These are phyloP conservation scores for Lordiphosa fenestrarum DNA, from an alignment of 2,888 invertebrate genomes.

Conservation along the genomic window DNA sequence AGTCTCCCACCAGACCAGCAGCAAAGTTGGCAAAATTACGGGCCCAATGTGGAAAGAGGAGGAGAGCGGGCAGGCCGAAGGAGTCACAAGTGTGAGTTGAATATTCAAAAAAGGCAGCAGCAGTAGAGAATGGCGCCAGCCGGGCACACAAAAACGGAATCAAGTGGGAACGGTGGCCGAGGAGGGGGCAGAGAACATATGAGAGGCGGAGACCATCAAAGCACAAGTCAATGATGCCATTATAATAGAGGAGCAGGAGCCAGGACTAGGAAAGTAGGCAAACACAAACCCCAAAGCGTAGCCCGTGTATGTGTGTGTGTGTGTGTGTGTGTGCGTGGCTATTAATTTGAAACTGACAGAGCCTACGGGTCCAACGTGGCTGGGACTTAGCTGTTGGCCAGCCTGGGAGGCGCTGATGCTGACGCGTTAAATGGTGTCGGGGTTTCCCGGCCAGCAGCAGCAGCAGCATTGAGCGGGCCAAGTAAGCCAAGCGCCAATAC, in stretches of 20 bases:
- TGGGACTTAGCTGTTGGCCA: slow-evolving; percentile 51
- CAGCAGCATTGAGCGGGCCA: slow-evolving; percentile 44
- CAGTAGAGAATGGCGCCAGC: slow-evolving; percentile 24
- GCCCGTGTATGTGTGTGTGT: slow-evolving; percentile 36
- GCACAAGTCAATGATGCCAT: slow-evolving; percentile 68
- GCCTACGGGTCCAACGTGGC: slow-evolving; percentile 56
- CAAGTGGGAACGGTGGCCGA: slow-evolving; percentile 23
- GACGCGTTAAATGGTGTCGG: slow-evolving; percentile 70
- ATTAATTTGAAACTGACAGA: slow-evolving; percentile 69
- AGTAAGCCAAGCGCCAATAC: slow-evolving; percentile 61
- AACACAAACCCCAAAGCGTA: slow-evolving; percentile 20
- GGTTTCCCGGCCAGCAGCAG: slow-evolving; percentile 56
- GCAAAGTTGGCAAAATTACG: slow-evolving; percentile 30
- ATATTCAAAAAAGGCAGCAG: slow-evolving; percentile 37
- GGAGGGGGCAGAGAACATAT: slow-evolving; percentile 12
- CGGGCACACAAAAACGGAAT: slow-evolving; percentile 27
- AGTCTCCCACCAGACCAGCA: slow-evolving; percentile 25
- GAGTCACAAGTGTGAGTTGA: slow-evolving; percentile 22
- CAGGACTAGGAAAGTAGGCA: slow-evolving; percentile 32
- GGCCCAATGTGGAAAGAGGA: slow-evolving; percentile 20
- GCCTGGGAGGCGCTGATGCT: slow-evolving; percentile 65
- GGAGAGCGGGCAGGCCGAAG: slow-evolving; percentile 11
- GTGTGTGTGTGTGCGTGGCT: slow-evolving; percentile 46
- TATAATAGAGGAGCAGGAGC: slow-evolving; percentile 42
- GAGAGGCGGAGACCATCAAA: slow-evolving; percentile 34